Conservation (phyloP, 2,113 vertebrate genomes). For the Cebus imitator region DNA sequence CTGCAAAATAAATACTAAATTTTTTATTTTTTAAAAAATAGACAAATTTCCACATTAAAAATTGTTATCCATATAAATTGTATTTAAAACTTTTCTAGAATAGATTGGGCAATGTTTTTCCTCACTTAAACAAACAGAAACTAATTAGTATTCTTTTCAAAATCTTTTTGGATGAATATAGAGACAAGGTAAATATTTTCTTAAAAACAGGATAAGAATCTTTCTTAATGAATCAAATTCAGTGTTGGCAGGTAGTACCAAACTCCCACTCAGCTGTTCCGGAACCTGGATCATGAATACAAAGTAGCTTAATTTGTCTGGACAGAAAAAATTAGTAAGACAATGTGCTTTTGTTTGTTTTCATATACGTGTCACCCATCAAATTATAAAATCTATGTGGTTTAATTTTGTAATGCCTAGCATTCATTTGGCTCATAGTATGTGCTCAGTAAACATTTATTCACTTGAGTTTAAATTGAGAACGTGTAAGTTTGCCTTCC, state of each 20-base stretch:
- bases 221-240: not conserved
- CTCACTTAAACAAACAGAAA: not conserved
- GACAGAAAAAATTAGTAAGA: not conserved
- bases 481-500: not conserved
- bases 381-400: not conserved
- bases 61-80: not conserved
- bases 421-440: not conserved
- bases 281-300: not conserved
- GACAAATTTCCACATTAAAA: too few relatives aligned
- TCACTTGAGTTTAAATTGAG: not conserved
- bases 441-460: not conserved
- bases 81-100: not conserved
- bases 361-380: not conserved
- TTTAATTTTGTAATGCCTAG: not conserved
- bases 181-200: not conserved
- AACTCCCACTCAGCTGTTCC: not conserved
- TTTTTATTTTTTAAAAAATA: conserved; percentile 65
- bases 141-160: not conserved
- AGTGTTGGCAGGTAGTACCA: not conserved
- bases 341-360: not conserved
- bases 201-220: not conserved
- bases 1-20: conserved; percentile 84
- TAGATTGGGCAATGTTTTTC: not conserved
- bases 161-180: not conserved
- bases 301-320: not conserved